Conservation (phyloP, 2,888 invertebrate species). For the Globia sparganii region DNA sequence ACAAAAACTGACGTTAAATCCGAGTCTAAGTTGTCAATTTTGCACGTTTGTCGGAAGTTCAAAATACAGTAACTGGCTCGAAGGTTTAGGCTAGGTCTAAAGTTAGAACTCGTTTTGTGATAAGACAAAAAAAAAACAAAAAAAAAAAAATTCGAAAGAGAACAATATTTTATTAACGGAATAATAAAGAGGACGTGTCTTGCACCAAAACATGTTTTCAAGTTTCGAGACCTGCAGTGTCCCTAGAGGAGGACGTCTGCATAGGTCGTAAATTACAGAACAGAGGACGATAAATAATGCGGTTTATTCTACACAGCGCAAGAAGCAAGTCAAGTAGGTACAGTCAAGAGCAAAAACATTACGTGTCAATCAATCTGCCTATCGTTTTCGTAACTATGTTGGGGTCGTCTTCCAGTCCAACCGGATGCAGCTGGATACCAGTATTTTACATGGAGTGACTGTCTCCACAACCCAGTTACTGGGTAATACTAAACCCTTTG, state of each 20-base stretch:
- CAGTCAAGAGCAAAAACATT: background rate
- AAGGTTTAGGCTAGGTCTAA: too few relatives aligned
- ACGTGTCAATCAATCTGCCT: background rate
- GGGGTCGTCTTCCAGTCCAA: background rate
- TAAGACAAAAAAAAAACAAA: too few relatives aligned
- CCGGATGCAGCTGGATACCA: too few relatives aligned
- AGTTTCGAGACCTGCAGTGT: conserved; percentile 14
- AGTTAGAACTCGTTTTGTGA: too few relatives aligned
- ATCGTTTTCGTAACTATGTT: background rate
- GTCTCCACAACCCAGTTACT: background rate
- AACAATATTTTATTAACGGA: conserved; percentile 17
- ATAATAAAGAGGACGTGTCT: background rate
- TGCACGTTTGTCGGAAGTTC: too few relatives aligned
- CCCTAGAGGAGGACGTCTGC: conserved; percentile 21
- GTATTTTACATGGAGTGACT: too few relatives aligned
- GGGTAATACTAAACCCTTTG: background rate
- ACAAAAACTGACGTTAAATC: too few relatives aligned
- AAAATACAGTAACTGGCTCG: too few relatives aligned
- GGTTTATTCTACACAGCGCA: conserved; percentile 29
- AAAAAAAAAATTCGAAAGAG: too few relatives aligned
- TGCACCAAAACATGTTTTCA: conserved; percentile 8
- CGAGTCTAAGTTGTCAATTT: too few relatives aligned
- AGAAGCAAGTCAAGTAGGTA: conserved; percentile 37
- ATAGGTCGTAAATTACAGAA: conserved; percentile 50
- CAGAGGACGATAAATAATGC: conserved; percentile 45